Percentiles rank a stretch among this genome's conserved stretches.
phyloP scores from a whole-genome alignment of 2,888 invertebrate genomes.

The Megamerina dolium region DNA sequence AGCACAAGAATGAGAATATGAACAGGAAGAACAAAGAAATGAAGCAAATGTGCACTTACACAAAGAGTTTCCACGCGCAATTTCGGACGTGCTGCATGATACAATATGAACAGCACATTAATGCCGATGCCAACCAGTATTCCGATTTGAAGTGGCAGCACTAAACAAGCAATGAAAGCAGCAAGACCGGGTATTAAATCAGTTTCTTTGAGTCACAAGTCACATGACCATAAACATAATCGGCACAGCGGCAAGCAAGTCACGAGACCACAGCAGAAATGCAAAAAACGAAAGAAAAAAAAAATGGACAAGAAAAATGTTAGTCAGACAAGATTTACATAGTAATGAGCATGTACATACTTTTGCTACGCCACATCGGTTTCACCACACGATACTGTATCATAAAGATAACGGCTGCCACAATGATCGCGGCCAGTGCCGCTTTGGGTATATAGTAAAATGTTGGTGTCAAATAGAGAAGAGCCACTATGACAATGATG shows the following conservation, averaged over 20 bases:
- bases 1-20: no score
- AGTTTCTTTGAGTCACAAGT: slow-evolving; percentile 72
- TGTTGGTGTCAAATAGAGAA: slow-evolving; percentile 80
- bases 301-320: background rate
- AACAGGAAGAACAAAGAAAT: slow-evolving; percentile 1
- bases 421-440: slow-evolving; percentile 81
- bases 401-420: slow-evolving; percentile 89
- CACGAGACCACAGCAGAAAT: no score
- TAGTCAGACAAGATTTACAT: background rate
- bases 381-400: slow-evolving; percentile 79
- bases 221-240: no score
- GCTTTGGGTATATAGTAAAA: slow-evolving; percentile 84
- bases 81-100: slow-evolving; percentile 82
- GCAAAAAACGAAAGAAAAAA: background rate
- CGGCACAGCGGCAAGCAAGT: no score
- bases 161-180: slow-evolving; percentile 79
- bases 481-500: slow-evolving; percentile 72
- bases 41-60: slow-evolving; percentile 51
- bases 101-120: slow-evolving; percentile 78
- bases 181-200: slow-evolving; percentile 80
- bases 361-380: slow-evolving; percentile 85
- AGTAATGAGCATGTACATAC: slow-evolving; percentile 59
- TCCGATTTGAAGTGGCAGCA: slow-evolving; percentile 79
- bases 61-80: slow-evolving; percentile 70
- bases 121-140: slow-evolving; percentile 78